Evolutionary conservation across 2,797 vertebrate species (phyloP).

Genomic region (Apodemus agrarius): DNA sequence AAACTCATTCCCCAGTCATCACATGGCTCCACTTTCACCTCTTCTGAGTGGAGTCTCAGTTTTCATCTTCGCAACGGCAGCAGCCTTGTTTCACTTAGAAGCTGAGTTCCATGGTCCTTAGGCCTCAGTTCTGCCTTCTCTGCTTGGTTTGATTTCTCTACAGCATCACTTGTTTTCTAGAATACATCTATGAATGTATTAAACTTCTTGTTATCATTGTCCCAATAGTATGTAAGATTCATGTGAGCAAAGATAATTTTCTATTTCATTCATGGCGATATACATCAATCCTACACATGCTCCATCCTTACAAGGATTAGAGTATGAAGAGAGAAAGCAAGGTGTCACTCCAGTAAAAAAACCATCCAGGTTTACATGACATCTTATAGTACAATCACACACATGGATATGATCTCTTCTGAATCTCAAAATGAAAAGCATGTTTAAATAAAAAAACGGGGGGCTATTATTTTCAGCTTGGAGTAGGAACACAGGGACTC

Average conservation of each 20-base stretch:
- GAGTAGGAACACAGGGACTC: background rate
- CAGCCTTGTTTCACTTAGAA: background rate
- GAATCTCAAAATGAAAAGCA: conserved; percentile 9
- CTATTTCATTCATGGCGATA: background rate
- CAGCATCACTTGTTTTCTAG: background rate
- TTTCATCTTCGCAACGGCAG: background rate
- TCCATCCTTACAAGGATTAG: background rate
- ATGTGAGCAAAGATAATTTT: background rate
- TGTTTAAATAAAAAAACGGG: background rate
- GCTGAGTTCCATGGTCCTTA: fast-evolving
- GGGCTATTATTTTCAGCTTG: background rate
- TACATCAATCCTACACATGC: background rate
- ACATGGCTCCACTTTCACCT: background rate
- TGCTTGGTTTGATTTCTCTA: background rate
- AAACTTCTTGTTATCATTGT: background rate
- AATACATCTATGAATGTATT: background rate
- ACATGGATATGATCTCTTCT: background rate
- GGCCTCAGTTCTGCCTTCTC: background rate
- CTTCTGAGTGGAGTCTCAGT: background rate
- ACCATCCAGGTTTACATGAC: background rate
- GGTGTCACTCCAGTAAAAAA: background rate
- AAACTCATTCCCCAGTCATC: background rate
- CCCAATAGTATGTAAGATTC: background rate
- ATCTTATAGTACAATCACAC: background rate
- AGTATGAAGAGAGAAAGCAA: background rate